Evolutionary conservation across 1,140 invertebrate species (phyloP).

Genomic region (Cepaea nemoralis): DNA sequence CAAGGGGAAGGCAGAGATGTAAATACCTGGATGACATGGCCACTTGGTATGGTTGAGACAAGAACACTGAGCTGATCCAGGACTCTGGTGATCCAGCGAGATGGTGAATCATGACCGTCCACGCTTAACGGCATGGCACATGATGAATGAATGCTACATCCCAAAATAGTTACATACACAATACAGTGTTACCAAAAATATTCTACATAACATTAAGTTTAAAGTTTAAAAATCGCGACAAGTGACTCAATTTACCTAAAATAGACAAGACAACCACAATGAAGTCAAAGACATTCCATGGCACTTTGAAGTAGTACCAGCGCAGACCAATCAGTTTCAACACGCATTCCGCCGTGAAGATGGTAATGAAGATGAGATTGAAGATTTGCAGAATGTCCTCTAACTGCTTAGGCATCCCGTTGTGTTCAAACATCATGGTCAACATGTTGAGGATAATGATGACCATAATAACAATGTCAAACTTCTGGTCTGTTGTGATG

Average conservation of each 20-base stretch:
- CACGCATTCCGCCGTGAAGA: constrained; percentile 97
- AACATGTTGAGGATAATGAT: constrained; percentile 99
- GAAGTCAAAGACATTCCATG: constrained; percentile 99
- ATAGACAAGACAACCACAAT: constrained; percentile 98
- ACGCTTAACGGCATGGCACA: too few relatives aligned
- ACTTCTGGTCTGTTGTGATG: constrained; percentile 97
- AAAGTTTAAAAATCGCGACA: not conserved
- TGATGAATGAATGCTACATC: too few relatives aligned
- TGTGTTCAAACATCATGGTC: constrained; percentile 97
- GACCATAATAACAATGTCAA: constrained; percentile 99
- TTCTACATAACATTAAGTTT: too few relatives aligned
- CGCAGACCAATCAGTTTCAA: constrained; percentile 96
- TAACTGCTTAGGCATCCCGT: constrained; percentile 87
- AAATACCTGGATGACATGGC: too few relatives aligned
- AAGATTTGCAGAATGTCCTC: constrained; percentile 86
- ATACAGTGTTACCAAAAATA: too few relatives aligned
- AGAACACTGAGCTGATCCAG: too few relatives aligned
- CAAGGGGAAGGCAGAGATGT: too few relatives aligned
- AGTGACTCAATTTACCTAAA: constrained; percentile 65
- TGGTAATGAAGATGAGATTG: constrained; percentile 97
- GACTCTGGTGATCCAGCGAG: too few relatives aligned
- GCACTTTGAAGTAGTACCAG: constrained; percentile 98
- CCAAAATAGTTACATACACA: too few relatives aligned
- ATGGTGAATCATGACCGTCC: too few relatives aligned
- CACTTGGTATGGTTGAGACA: too few relatives aligned